Conservation (phyloP, 2,113 vertebrate species). For the Ictalurus furcatus region DNA sequence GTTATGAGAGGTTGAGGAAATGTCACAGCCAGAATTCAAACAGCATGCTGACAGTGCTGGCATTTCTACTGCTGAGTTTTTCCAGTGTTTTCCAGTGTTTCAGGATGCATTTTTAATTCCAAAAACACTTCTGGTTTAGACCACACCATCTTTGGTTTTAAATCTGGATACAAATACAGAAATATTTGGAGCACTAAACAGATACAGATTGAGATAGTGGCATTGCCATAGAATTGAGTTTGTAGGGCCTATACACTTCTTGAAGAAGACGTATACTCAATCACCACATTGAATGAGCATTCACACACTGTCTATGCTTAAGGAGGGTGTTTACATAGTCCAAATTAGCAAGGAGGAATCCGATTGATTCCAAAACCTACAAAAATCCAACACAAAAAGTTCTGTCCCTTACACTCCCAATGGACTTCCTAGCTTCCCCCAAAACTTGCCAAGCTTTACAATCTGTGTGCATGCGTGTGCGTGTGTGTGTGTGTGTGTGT, state of each 20-base stretch:
- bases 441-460: background rate
- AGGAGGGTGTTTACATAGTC: background rate
- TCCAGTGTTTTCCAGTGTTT: background rate
- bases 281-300: background rate
- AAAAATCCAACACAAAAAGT: slow-evolving; percentile 21
- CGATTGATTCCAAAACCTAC: slow-evolving; percentile 29
- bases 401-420: background rate
- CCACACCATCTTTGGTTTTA: background rate
- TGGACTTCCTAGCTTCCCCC: background rate
- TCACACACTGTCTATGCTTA: slow-evolving; percentile 17
- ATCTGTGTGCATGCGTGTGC: slow-evolving; percentile 28
- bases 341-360: background rate
- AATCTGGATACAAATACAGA: background rate
- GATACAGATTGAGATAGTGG: background rate
- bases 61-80: background rate
- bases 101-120: background rate
- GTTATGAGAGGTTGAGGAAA: background rate
- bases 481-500: slow-evolving; percentile 30
- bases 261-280: background rate
- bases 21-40: background rate
- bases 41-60: background rate
- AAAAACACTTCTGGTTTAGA: background rate
- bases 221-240: background rate
- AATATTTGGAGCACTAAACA: background rate
- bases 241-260: background rate